Percentiles rank a stretch among this genome's conserved stretches.
These are phyloP conservation scores for Turritopsis dohrnii DNA, from an alignment of 30 jellyfish, hydroid and myxozoan genomes.

Conservation along the genomic window DNA sequence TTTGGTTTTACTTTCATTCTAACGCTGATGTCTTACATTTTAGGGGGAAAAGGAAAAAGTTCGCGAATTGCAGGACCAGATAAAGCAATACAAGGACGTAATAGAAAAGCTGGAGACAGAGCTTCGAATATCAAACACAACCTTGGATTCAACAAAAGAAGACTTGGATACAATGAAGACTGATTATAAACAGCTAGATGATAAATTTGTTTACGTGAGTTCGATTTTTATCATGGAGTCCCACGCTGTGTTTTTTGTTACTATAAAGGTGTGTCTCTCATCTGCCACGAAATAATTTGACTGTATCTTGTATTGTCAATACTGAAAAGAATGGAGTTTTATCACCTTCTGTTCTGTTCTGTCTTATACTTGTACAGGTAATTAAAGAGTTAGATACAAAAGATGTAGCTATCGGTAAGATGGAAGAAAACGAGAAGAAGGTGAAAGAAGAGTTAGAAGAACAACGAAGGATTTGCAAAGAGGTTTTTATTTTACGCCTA, in stretches of 20 bases:
- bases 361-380: conserved; percentile 28
- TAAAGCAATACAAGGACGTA: not conserved
- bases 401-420: conserved; percentile 43
- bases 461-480: not conserved
- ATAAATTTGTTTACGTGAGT: conserved; percentile 33
- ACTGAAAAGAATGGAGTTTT: too few species aligned
- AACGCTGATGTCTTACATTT: not conserved
- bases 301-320: too few species aligned
- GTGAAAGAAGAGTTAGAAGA: conserved; percentile 1
- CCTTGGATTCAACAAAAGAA: conserved; percentile 22
- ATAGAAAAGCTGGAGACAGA: conserved; percentile 22
- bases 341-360: not conserved
- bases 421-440: conserved; percentile 37
- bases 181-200: conserved; percentile 28
- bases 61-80: not conserved
- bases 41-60: not conserved
- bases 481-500: conserved; percentile 9
- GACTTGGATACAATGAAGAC: conserved; percentile 1
- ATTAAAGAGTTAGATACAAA: conserved; percentile 65
- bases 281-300: too few species aligned
- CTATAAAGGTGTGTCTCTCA: too few species aligned
- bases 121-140: not conserved
- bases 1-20: too few species aligned
- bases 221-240: not conserved
- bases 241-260: too few species aligned